Evolutionary conservation across 2,797 vertebrate species (phyloP).

Genomic region (Pogonophryne albipinna): DNA sequence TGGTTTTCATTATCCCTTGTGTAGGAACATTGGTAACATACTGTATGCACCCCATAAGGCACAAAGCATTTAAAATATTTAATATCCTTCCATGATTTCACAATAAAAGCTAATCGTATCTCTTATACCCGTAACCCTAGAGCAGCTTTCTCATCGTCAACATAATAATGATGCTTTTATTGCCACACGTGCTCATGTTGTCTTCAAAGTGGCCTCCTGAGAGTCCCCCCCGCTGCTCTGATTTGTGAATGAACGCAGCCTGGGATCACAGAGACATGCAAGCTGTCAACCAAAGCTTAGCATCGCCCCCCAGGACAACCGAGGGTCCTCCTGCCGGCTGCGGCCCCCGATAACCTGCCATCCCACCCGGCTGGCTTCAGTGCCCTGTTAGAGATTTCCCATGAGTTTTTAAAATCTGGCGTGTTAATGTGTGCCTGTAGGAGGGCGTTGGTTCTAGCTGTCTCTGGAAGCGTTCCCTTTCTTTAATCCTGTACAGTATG

Average conservation of each 20-base stretch:
- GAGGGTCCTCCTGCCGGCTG: constrained; percentile 18
- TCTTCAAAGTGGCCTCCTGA: constrained; percentile 24
- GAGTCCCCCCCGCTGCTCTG: too few relatives aligned
- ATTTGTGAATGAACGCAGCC: constrained; percentile 66
- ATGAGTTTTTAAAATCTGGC: constrained; percentile 32
- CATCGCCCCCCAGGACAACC: constrained; percentile 39
- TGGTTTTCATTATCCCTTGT: background rate
- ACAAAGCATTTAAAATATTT: background rate
- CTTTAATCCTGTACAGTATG: constrained; percentile 63
- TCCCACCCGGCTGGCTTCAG: constrained; percentile 32
- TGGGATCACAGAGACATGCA: constrained; percentile 63
- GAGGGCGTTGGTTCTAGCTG: constrained; percentile 14
- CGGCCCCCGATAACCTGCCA: background rate
- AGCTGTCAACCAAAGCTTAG: constrained; percentile 54
- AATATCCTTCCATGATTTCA: background rate
- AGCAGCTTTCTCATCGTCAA: background rate
- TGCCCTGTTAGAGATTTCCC: constrained; percentile 25
- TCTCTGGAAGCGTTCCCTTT: constrained; percentile 2
- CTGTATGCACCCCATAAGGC: background rate
- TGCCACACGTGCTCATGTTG: background rate
- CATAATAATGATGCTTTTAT: constrained; percentile 13
- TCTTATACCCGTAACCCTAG: background rate
- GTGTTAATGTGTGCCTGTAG: constrained; percentile 6
- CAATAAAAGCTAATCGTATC: constrained; percentile 7
- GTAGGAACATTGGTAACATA: background rate